phyloP scores from a whole-genome alignment of 2,888 invertebrate genomes.

The Myathropa florea region DNA sequence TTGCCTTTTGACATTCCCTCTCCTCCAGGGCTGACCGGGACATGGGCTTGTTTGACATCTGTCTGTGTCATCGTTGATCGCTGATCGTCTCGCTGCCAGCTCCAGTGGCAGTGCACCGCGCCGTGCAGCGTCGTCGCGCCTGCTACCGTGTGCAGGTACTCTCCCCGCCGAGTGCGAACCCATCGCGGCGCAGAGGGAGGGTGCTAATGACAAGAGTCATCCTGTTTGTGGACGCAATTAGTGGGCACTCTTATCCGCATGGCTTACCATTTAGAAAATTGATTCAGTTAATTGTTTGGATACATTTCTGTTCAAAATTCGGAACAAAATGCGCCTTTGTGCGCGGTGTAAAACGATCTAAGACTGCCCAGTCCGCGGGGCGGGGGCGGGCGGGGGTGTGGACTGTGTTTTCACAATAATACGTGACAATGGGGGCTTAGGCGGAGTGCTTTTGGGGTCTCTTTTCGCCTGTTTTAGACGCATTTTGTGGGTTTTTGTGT shows the following conservation, averaged over 20 bases:
- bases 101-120: not conserved
- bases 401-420: slow-evolving; percentile 62
- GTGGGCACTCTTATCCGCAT: slow-evolving; percentile 72
- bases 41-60: slow-evolving; percentile 37
- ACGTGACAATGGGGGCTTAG: slow-evolving; percentile 52
- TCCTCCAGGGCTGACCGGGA: not conserved
- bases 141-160: too few relatives aligned
- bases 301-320: slow-evolving; percentile 62
- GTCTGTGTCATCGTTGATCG: slow-evolving; percentile 38
- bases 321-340: slow-evolving; percentile 59
- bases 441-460: slow-evolving; percentile 19
- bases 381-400: not conserved
- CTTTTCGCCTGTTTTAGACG: slow-evolving; percentile 53
- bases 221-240: slow-evolving; percentile 69
- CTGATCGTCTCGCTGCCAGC: too few relatives aligned
- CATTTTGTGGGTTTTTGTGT: slow-evolving; percentile 38
- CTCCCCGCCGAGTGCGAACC: too few relatives aligned
- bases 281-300: slow-evolving; percentile 73
- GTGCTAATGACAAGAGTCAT: slow-evolving; percentile 57
- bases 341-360: slow-evolving; percentile 45
- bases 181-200: not conserved
- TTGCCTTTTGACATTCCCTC: slow-evolving; percentile 45
- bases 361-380: not conserved
- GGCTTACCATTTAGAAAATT: slow-evolving; percentile 75
- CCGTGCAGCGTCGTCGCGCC: not conserved